Conservation (phyloP, 1,140 invertebrate genomes). For the Psix sp. region DNA sequence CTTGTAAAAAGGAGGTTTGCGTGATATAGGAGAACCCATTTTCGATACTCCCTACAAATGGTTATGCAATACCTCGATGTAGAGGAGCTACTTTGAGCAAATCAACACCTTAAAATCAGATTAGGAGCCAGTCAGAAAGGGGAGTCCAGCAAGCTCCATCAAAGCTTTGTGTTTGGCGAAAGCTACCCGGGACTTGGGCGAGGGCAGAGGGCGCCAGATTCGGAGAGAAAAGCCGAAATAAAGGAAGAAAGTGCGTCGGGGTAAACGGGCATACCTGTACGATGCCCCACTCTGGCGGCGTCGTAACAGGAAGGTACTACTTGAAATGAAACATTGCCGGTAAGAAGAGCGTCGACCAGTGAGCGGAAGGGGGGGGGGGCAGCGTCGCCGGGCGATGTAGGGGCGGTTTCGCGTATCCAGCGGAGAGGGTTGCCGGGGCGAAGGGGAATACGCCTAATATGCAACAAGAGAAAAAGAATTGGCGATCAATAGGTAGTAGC, state of each 20-base stretch:
- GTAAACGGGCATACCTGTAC: conserved; percentile 48
- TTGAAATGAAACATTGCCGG: conserved; percentile 73
- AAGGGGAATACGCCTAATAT: conserved; percentile 75
- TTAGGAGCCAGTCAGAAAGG: no score
- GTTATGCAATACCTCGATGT: no score
- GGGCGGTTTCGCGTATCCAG: conserved; percentile 70
- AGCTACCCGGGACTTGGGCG: neutral
- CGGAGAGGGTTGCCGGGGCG: conserved; percentile 46
- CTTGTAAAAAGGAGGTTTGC: no score
- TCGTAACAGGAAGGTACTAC: conserved; percentile 67
- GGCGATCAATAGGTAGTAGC: conserved; percentile 78
- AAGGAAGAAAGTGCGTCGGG: conserved; percentile 15
- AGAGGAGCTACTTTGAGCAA: no score
- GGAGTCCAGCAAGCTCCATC: no score
- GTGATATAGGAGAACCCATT: no score
- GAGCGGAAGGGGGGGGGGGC: conserved; percentile 36
- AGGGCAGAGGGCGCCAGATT: neutral
- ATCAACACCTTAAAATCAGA: no score
- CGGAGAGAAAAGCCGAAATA: conserved; percentile 7
- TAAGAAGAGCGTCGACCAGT: conserved; percentile 69
- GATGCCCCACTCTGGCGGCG: conserved; percentile 55
- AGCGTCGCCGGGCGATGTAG: conserved; percentile 59
- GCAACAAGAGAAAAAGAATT: conserved; percentile 78
- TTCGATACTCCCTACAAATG: no score
- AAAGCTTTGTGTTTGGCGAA: conserved; percentile 10